Evolutionary conservation across 1,140 invertebrate genomes (phyloP).

Genomic region (Muscidifurax raptorellus): DNA sequence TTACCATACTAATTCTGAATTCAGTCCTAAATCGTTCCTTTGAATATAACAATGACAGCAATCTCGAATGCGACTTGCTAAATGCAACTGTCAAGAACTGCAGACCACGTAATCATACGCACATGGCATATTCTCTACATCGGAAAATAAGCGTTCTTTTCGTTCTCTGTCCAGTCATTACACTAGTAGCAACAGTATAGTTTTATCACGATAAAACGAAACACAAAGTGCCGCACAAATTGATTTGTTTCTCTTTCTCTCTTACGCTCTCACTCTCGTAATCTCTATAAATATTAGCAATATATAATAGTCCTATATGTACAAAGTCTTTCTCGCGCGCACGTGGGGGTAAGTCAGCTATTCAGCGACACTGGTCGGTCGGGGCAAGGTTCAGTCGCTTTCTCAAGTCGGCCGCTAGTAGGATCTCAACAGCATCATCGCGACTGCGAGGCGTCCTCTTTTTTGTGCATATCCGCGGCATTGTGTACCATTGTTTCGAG

Average conservation of each 20-base stretch:
- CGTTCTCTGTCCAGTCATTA: neutral
- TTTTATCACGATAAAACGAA: slow-evolving; percentile 8
- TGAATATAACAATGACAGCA: slow-evolving; percentile 22
- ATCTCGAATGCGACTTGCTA: slow-evolving; percentile 46
- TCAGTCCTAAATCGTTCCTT: slow-evolving; percentile 7
- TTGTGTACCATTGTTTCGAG: slow-evolving; percentile 66
- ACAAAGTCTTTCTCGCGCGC: slow-evolving; percentile 12
- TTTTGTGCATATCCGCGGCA: slow-evolving; percentile 74
- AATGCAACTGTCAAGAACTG: slow-evolving; percentile 34
- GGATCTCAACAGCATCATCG: slow-evolving; percentile 69
- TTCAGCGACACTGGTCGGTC: neutral
- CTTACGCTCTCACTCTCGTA: slow-evolving; percentile 4
- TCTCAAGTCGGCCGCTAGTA: neutral
- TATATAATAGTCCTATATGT: slow-evolving; percentile 24
- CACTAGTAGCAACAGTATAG: slow-evolving; percentile 1
- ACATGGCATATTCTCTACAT: neutral
- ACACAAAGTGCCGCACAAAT: slow-evolving; percentile 14
- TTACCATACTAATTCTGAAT: neutral
- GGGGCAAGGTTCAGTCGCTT: neutral
- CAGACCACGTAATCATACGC: slow-evolving; percentile 9
- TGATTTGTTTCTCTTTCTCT: neutral
- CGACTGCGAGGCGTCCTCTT: slow-evolving; percentile 72
- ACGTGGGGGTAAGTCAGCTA: neutral
- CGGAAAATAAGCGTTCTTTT: slow-evolving; percentile 1
- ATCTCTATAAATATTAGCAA: slow-evolving; percentile 37